Base-by-base conservation (phyloP, 2,797 vertebrate genomes). In the Sphenopsis melanotis region DNA sequence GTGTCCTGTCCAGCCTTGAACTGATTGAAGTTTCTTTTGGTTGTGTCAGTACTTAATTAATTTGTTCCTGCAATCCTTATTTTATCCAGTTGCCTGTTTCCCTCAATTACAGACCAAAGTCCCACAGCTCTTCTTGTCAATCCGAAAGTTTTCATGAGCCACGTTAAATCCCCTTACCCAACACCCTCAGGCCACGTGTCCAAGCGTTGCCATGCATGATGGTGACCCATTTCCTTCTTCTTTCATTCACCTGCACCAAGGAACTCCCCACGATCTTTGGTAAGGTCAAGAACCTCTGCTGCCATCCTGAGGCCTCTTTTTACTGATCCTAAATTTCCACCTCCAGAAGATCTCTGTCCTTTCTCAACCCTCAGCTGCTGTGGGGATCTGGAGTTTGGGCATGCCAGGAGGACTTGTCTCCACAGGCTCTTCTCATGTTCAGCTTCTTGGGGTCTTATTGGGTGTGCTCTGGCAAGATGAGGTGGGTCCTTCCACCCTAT, bases 121-220 rank as follows among this genome's bases (percentile, higher is more conserved):
- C n/a, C n/a, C 46, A 29, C 10, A 44, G 11, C 16, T 77, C 6
- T 7, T 77, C 34, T 34, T 22, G 17, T 30, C 16, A 44, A 6
- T 24, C 30, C 36, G 12, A 52, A 1, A 26, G 6, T 37, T 87
- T 63, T 29, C 34, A 30, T 12, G 3, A 83, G 10, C 13, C 8
- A 1, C 0, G 0, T 68, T 75, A 74, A 74, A 71, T 34, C 4
- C 12, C 11, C 4, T 77, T 8, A 63, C 3, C 3, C 34, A 72
- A 10, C 6, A 56, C 5, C 3, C 10, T 26, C 34, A 24, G 49
- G 8, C 6, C 11, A 6, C 2, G 1, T 52, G 4, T 81, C 26
- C 27, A 3, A 5, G 1, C 19, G 5, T 24, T 64, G 7, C 21
- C 22, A 24, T 13, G 2, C 9, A 12, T 6, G 24, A 26, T 7